Evolutionary conservation across 2,113 vertebrate genomes (phyloP).

Genomic region (Suncus etruscus): DNA sequence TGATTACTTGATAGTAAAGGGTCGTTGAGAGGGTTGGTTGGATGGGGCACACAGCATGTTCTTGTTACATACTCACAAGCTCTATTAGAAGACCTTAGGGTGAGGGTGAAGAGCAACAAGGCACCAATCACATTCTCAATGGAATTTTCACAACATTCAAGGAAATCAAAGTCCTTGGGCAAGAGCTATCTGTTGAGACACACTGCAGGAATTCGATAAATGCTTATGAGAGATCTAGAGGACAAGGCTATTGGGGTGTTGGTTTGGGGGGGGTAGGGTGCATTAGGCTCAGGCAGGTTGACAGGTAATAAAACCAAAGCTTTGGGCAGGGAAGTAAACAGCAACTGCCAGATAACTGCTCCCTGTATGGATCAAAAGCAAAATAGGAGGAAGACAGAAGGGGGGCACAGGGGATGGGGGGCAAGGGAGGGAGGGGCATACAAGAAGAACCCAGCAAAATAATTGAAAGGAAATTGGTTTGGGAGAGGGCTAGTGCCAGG

Average conservation of each 20-base stretch:
- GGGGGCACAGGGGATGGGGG: background rate
- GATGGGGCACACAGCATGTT: slow-evolving; percentile 23
- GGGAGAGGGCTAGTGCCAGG: slow-evolving; percentile 21
- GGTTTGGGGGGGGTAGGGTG: background rate
- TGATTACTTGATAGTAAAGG: slow-evolving; percentile 50
- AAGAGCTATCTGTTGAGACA: slow-evolving; percentile 33
- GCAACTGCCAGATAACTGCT: slow-evolving; percentile 46
- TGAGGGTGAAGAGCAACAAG: slow-evolving; percentile 40
- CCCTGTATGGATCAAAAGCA: background rate
- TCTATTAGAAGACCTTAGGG: slow-evolving; percentile 38
- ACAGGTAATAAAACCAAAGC: slow-evolving; percentile 45
- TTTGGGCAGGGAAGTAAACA: slow-evolving; percentile 55
- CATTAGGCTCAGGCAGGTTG: slow-evolving; percentile 48
- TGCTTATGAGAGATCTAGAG: slow-evolving; percentile 59
- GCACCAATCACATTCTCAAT: slow-evolving; percentile 4
- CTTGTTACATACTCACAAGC: slow-evolving; percentile 39
- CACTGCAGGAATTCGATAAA: slow-evolving; percentile 55
- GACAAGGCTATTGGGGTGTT: slow-evolving; percentile 10
- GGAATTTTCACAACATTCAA: slow-evolving; percentile 55
- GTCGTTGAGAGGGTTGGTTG: slow-evolving; percentile 32
- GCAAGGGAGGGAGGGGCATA: slow-evolving; percentile 5
- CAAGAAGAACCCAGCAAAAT: slow-evolving; percentile 9
- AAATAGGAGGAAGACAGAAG: background rate
- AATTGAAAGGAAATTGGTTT: slow-evolving; percentile 61
- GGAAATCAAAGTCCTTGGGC: slow-evolving; percentile 53